These are phyloP conservation scores for Colinus virginianus DNA, from an alignment of 2,113 vertebrate species.

Conservation along the genomic window DNA sequence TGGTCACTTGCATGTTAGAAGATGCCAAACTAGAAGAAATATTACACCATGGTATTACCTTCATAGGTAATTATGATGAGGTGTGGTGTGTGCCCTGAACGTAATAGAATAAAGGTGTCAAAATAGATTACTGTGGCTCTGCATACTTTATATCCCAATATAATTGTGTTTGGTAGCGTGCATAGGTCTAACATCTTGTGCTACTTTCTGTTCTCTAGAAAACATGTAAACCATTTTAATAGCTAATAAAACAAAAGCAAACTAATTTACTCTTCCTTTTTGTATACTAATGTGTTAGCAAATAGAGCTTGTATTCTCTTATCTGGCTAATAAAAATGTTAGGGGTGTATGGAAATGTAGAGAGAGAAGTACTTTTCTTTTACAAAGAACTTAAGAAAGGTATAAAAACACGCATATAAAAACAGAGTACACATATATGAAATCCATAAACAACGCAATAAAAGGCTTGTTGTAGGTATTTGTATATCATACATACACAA, in stretches of 20 bases:
- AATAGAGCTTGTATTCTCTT: not conserved
- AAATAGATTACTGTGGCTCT: not conserved
- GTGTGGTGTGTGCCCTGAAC: not conserved
- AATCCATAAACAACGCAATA: not conserved
- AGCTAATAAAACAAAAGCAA: slow-evolving; percentile 10
- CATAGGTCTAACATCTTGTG: not conserved
- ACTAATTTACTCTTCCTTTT: not conserved
- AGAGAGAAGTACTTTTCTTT: not conserved
- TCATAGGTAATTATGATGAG: not conserved
- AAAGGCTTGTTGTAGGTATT: not conserved
- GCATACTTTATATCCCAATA: not conserved
- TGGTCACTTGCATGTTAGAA: not conserved
- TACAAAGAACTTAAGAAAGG: not conserved
- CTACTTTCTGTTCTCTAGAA: not conserved
- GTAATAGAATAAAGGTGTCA: not conserved
- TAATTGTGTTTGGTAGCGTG: not conserved
- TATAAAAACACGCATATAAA: not conserved
- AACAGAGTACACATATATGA: not conserved
- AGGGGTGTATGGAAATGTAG: not conserved
- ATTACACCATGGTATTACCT: not conserved
- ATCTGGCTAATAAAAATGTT: not conserved
- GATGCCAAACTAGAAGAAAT: not conserved
- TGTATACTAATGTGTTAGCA: not conserved
- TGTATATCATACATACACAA: not conserved
- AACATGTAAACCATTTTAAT: not conserved